phyloP scores from a whole-genome alignment of 2,888 invertebrate genomes.

The Eurytoma californica region DNA sequence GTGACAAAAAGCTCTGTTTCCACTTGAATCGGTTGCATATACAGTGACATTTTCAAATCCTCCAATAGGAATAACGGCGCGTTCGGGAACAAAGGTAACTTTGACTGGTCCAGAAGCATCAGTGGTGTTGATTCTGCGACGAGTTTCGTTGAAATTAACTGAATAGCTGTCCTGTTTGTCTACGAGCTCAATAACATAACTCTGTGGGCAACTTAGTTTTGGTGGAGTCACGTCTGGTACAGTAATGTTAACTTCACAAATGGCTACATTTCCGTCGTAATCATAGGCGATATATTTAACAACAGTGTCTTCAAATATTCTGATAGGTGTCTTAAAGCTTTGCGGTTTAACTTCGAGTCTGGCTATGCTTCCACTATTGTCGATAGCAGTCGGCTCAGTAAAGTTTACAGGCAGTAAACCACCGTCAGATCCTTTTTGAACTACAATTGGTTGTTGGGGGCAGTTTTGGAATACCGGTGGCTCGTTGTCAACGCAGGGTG shows the following conservation, averaged over 20 bases:
- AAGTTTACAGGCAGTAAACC: constrained; percentile 94
- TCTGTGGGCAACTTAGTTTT: constrained; percentile 92
- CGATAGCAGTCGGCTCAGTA: constrained; percentile 94
- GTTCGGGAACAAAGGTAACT: constrained; percentile 85
- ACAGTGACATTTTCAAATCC: constrained; percentile 95
- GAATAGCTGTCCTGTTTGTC: constrained; percentile 93
- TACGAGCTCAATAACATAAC: constrained; percentile 93
- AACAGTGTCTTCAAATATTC: constrained; percentile 92
- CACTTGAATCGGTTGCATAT: constrained; percentile 89
- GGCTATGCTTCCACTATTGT: constrained; percentile 96
- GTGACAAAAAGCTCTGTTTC: constrained; percentile 92
- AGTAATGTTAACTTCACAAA: constrained; percentile 96
- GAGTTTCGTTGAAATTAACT: constrained; percentile 93
- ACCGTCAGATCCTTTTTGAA: constrained; percentile 91
- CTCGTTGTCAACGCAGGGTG: constrained; percentile 96
- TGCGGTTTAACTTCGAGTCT: constrained; percentile 94
- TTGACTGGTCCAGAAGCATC: constrained; percentile 93
- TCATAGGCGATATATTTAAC: constrained; percentile 98
- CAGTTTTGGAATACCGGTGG: constrained; percentile 98
- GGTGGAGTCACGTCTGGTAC: constrained; percentile 96
- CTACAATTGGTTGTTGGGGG: constrained; percentile 93
- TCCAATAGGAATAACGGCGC: constrained; percentile 89
- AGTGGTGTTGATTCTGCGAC: constrained; percentile 88
- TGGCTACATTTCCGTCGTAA: constrained; percentile 97
- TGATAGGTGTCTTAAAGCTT: constrained; percentile 91